Conservation (phyloP, 2,888 invertebrate genomes). For the Cheilosia impressa region DNA sequence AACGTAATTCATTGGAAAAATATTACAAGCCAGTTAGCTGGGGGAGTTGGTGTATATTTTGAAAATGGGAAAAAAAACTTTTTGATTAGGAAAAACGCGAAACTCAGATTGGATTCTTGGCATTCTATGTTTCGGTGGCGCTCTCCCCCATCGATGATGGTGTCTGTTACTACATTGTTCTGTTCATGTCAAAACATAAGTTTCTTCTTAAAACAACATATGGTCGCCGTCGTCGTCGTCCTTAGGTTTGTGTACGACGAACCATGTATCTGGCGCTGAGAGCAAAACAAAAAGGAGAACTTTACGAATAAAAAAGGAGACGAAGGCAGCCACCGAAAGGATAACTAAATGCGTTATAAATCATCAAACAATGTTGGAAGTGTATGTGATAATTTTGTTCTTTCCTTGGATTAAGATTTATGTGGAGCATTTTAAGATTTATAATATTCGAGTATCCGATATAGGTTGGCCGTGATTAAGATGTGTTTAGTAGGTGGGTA, state of each 20-base stretch:
- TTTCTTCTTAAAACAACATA: conserved; percentile 67
- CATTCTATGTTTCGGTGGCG: conserved; percentile 38
- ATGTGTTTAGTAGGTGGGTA: conserved; percentile 45
- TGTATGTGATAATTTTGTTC: conserved; percentile 73
- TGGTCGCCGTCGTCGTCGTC: conserved; percentile 27
- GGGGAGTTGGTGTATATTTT: conserved; percentile 25
- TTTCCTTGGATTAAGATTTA: conserved; percentile 71
- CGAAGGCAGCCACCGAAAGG: conserved; percentile 49
- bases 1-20: conserved; percentile 75
- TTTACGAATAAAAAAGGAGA: conserved; percentile 10
- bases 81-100: conserved; percentile 70
- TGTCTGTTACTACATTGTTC: conserved; percentile 31
- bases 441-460: conserved; percentile 62
- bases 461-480: conserved; percentile 66
- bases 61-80: conserved; percentile 65
- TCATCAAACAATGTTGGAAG: conserved; percentile 69
- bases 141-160: not conserved
- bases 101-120: conserved; percentile 69
- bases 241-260: not conserved
- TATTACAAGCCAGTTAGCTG: conserved; percentile 54
- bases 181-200: conserved; percentile 66
- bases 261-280: not conserved
- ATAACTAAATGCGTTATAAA: conserved; percentile 73
- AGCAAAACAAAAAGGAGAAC: conserved; percentile 12
- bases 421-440: conserved; percentile 68